A percentile compares a stretch with the other conserved stretches of the same genome.
These are phyloP conservation scores for Xiphophorus maculatus DNA, from an alignment of 2,113 vertebrate genomes.

Conservation along the genomic window DNA sequence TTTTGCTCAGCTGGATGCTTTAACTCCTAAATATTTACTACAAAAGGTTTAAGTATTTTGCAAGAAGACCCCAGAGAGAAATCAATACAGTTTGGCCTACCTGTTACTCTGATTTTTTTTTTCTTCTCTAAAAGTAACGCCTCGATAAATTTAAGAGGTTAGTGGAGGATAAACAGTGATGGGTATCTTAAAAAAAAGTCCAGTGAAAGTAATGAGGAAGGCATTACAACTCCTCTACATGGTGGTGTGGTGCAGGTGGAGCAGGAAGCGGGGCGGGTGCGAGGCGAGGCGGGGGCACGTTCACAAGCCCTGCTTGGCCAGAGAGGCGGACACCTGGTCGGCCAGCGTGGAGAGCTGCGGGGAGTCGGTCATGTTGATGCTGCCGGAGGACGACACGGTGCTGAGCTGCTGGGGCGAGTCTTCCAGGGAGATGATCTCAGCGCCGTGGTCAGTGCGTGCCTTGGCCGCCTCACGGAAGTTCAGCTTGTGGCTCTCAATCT, in stretches of 20 bases:
- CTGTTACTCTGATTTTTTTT: constrained; percentile 23
- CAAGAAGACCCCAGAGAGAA: constrained; percentile 56
- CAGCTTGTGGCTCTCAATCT: constrained; percentile 98
- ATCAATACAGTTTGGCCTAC: constrained; percentile 42
- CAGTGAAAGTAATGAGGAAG: constrained; percentile 77
- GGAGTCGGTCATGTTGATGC: constrained; percentile 95
- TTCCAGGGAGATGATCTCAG: constrained; percentile 93
- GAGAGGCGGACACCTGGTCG: constrained; percentile 95
- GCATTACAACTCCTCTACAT: constrained; percentile 78
- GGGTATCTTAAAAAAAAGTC: constrained; percentile 76
- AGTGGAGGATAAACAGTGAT: constrained; percentile 61
- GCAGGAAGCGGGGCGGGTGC: constrained; percentile 20
- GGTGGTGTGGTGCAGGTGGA: constrained; percentile 47
- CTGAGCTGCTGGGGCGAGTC: constrained; percentile 93
- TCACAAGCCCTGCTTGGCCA: constrained; percentile 99
- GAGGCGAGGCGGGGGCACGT: constrained; percentile 46
- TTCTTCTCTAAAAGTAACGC: constrained; percentile 33
- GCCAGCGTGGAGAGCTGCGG: constrained; percentile 96
- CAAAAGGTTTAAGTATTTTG: constrained; percentile 59
- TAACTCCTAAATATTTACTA: constrained; percentile 62
- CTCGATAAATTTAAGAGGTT: constrained; percentile 62
- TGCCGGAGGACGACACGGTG: constrained; percentile 96
- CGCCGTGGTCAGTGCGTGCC: constrained; percentile 98
- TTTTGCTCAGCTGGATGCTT: constrained; percentile 31
- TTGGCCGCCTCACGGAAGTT: constrained; percentile 94